Evolutionary conservation across 2,113 vertebrate genomes (phyloP).

Genomic region (Cinclus cinclus): DNA sequence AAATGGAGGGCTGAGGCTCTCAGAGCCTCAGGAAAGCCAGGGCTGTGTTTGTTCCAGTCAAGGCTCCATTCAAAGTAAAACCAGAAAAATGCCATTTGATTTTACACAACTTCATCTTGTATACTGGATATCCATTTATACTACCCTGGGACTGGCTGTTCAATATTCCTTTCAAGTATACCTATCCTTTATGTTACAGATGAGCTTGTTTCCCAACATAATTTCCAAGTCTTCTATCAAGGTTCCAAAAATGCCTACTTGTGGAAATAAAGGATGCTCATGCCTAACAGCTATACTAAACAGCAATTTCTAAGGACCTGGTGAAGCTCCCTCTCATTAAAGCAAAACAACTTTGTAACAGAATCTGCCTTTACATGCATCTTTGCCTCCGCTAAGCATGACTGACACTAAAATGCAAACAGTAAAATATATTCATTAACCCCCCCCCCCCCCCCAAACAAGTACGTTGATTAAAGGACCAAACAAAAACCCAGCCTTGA

Average conservation of each 20-base stretch:
- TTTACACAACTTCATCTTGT: neutral
- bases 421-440: neutral
- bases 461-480: neutral
- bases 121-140: neutral
- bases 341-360: neutral
- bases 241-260: neutral
- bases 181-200: neutral
- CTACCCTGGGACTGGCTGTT: neutral
- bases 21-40: neutral
- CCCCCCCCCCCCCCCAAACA: rapidly evolving
- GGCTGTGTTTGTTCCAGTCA: neutral
- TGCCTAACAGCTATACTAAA: neutral
- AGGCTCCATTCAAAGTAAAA: neutral
- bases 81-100: rapidly evolving
- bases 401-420: neutral
- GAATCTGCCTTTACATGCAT: neutral
- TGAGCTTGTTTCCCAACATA: neutral
- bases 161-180: neutral
- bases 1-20: neutral
- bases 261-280: neutral
- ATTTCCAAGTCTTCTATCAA: neutral
- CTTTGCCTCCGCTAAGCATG: neutral
- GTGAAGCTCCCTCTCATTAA: neutral
- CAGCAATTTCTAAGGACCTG: neutral
- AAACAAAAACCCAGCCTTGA: neutral